Conservation (phyloP, 1,140 invertebrate species). For the Caenorhabditis brenneri region DNA sequence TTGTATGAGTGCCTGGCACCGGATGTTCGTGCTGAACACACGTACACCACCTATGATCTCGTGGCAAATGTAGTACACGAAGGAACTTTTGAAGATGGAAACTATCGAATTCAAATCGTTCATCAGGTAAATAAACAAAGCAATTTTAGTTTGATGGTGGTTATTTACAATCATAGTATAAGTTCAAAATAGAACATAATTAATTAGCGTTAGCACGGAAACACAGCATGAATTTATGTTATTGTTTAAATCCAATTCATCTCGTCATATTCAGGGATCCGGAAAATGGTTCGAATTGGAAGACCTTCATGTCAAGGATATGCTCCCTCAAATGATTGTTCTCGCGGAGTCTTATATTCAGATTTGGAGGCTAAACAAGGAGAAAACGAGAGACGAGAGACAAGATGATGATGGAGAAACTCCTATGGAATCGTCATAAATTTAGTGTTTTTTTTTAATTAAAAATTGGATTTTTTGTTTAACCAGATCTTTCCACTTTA, state of each 20-base stretch:
- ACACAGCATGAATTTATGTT: no score
- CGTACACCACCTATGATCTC: conserved; percentile 88
- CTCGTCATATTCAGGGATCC: conserved; percentile 74
- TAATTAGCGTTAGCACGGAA: no score
- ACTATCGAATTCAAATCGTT: conserved; percentile 91
- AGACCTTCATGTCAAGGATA: conserved; percentile 96
- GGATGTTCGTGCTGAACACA: conserved; percentile 76
- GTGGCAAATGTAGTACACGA: conserved; percentile 98
- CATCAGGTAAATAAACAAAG: conserved; percentile 79
- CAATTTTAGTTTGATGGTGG: no score
- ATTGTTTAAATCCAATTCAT: not conserved
- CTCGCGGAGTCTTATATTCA: conserved; percentile 98
- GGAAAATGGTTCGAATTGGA: conserved; percentile 92
- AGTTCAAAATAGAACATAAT: conserved; percentile 8
- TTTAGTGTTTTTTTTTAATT: not conserved
- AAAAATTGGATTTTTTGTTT: not conserved
- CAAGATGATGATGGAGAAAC: not conserved
- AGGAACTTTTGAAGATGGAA: conserved; percentile 84
- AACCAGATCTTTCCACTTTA: no score
- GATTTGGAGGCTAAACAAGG: conserved; percentile 68
- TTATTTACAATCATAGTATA: no score
- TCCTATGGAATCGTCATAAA: not conserved
- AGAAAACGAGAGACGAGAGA: conserved; percentile 17
- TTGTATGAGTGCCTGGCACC: conserved; percentile 87
- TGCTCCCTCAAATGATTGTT: conserved; percentile 98